Percentiles rank a stretch among this genome's conserved stretches.
Evolutionary conservation across 2,113 vertebrate species (phyloP).

Genomic region (Notothenia coriiceps): DNA sequence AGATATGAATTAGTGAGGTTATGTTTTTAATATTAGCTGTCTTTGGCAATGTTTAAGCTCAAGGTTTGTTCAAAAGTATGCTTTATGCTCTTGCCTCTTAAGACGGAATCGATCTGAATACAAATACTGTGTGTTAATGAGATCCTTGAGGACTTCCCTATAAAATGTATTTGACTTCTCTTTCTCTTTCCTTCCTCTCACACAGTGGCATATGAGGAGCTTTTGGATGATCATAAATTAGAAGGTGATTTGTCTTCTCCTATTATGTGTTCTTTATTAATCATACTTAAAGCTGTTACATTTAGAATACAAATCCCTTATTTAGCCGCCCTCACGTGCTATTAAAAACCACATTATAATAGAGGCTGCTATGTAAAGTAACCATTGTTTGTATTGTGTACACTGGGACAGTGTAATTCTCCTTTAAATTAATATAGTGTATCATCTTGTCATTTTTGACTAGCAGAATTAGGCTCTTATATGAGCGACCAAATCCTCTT

Average conservation of each 20-base stretch:
- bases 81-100: neutral
- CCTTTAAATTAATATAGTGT: too few species aligned
- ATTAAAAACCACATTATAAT: too few species aligned
- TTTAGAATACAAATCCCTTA: too few species aligned
- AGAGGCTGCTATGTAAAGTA: neutral
- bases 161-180: conserved; percentile 8
- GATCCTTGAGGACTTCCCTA: neutral
- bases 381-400: too few species aligned
- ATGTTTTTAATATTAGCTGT: neutral
- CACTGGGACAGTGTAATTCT: too few species aligned
- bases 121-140: neutral
- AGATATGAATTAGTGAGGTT: neutral
- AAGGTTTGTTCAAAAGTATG: neutral
- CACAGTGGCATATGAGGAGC: conserved; percentile 91
- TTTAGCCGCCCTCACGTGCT: neutral
- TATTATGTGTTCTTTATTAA: neutral
- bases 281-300: conserved; percentile 3
- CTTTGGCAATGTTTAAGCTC: neutral
- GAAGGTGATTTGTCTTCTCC: conserved; percentile 82
- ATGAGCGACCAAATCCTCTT: too few species aligned
- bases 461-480: too few species aligned
- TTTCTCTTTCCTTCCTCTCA: conserved; percentile 27
- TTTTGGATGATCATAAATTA: conserved; percentile 91
- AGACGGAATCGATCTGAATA: neutral
- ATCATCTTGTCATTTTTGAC: too few species aligned